phyloP scores from a whole-genome alignment of 2,797 vertebrate species.

The Rhadinocentrus ornatus region DNA sequence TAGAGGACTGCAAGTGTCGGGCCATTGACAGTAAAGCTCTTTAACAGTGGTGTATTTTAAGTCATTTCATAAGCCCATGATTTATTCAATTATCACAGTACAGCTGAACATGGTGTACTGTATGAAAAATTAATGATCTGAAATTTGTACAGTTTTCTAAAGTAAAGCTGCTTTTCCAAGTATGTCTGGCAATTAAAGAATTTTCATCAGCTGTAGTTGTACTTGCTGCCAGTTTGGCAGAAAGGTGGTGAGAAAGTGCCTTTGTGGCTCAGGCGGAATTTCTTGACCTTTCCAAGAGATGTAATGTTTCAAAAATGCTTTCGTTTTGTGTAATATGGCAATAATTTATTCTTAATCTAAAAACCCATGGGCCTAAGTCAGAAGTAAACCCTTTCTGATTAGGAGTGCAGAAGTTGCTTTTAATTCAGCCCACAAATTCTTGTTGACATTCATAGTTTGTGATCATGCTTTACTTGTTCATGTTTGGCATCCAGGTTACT shows the following conservation, averaged over 20 bases:
- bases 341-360: slow-evolving; percentile 15
- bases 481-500: too few relatives aligned
- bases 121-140: slow-evolving; percentile 71
- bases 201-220: slow-evolving; percentile 23
- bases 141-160: slow-evolving; percentile 52
- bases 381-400: slow-evolving; percentile 2
- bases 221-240: slow-evolving; percentile 30
- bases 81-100: slow-evolving; percentile 53
- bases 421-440: slow-evolving; percentile 26
- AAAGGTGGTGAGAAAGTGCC: slow-evolving; percentile 7
- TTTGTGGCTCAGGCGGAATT: slow-evolving; percentile 10
- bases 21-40: slow-evolving; percentile 29
- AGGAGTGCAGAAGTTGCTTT: not conserved
- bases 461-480: slow-evolving; percentile 10
- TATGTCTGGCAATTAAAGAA: slow-evolving; percentile 15
- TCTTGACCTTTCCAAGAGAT: not conserved
- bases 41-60: slow-evolving; percentile 3
- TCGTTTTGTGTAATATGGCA: not conserved
- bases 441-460: slow-evolving; percentile 37
- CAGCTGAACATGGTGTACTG: slow-evolving; percentile 45
- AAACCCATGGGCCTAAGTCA: not conserved
- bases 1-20: slow-evolving; percentile 53
- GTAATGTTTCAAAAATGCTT: not conserved
- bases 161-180: slow-evolving; percentile 21
- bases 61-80: slow-evolving; percentile 51